These are phyloP conservation scores for Thalassaphorura encarpata DNA, from an alignment of 1,140 invertebrate species.

Conservation along the genomic window DNA sequence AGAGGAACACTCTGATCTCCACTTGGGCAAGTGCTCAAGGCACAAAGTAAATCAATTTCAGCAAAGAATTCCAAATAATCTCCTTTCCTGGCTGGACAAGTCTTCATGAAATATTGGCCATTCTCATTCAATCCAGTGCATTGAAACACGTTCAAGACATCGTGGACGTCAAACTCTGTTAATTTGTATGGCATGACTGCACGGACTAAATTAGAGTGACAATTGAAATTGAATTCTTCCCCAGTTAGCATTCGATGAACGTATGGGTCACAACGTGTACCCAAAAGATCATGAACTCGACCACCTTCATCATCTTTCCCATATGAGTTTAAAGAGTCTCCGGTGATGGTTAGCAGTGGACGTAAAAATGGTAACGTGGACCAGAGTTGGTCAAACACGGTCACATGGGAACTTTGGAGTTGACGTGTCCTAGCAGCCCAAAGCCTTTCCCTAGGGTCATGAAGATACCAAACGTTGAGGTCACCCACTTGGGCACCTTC, in stretches of 20 bases:
- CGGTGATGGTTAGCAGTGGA: constrained; percentile 44
- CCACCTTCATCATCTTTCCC: constrained; percentile 43
- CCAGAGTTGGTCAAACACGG: constrained; percentile 42
- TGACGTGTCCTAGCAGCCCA: constrained; percentile 42
- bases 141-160: constrained; percentile 46
- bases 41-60: constrained; percentile 44
- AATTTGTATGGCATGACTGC: constrained; percentile 40
- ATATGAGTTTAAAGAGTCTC: constrained; percentile 39
- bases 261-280: constrained; percentile 43
- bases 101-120: constrained; percentile 43
- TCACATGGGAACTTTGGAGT: constrained; percentile 40
- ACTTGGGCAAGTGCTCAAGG: constrained; percentile 41
- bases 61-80: constrained; percentile 45
- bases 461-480: constrained; percentile 42
- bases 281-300: constrained; percentile 41
- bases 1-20: constrained; percentile 29
- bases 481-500: constrained; percentile 37
- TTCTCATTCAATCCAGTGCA: constrained; percentile 40
- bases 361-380: constrained; percentile 41
- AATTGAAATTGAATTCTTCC: constrained; percentile 37
- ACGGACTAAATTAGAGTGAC: constrained; percentile 41
- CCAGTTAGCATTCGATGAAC: constrained; percentile 41
- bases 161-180: constrained; percentile 42
- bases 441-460: constrained; percentile 40
- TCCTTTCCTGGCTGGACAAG: constrained; percentile 41